Conservation (phyloP, 1,140 invertebrate species). For the Neelides sp. region DNA sequence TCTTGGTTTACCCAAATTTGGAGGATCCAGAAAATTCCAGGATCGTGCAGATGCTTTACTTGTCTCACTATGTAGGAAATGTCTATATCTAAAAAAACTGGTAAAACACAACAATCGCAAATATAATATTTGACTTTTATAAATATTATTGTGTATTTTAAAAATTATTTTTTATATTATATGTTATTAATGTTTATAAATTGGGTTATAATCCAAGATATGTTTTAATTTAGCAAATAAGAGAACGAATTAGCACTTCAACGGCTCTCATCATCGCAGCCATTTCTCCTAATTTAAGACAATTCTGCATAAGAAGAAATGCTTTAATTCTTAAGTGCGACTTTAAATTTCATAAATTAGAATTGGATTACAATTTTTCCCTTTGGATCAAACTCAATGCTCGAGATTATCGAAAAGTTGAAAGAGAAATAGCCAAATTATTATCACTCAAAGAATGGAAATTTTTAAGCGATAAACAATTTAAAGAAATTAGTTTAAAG, state of each 20-base stretch:
- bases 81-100: slow-evolving; percentile 49
- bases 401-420: slow-evolving; percentile 49
- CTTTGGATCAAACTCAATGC: slow-evolving; percentile 35
- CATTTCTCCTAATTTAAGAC: slow-evolving; percentile 48
- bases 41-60: slow-evolving; percentile 51
- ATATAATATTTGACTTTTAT: neutral
- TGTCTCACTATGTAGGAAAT: slow-evolving; percentile 47
- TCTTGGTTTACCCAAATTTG: slow-evolving; percentile 47
- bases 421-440: slow-evolving; percentile 53
- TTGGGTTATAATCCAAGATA: neutral
- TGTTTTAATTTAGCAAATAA: slow-evolving; percentile 46
- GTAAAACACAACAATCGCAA: slow-evolving; percentile 34
- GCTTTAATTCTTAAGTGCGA: slow-evolving; percentile 56
- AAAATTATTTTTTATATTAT: neutral
- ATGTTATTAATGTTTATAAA: neutral
- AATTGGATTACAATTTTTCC: slow-evolving; percentile 21
- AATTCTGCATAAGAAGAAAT: slow-evolving; percentile 56
- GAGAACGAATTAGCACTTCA: slow-evolving; percentile 64
- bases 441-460: slow-evolving; percentile 53
- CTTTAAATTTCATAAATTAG: slow-evolving; percentile 47
- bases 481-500: slow-evolving; percentile 36
- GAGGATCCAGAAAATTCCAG: slow-evolving; percentile 47
- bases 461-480: slow-evolving; percentile 60
- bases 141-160: neutral
- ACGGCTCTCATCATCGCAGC: slow-evolving; percentile 60